Conservation (phyloP, 92 coral and sea anemone genomes). For the Siderastrea radians region DNA sequence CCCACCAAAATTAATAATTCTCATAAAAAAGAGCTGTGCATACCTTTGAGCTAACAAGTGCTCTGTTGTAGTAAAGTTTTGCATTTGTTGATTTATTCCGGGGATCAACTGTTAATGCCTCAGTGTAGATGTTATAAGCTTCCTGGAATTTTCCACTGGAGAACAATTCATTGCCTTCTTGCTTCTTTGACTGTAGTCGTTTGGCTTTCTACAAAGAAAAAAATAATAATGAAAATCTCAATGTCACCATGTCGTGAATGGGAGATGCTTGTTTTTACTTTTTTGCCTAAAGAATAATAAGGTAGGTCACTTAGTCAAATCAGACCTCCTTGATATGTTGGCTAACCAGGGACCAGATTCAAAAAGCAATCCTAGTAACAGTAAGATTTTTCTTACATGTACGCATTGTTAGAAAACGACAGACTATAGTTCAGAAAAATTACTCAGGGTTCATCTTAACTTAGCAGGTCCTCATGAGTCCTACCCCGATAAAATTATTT, state of each 20-base stretch:
- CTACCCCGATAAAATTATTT: too few relatives aligned
- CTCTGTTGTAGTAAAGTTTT: slow-evolving; percentile 95
- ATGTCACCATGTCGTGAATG: neutral
- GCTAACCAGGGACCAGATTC: too few relatives aligned
- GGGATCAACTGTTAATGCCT: slow-evolving; percentile 93
- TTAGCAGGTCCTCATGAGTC: too few relatives aligned
- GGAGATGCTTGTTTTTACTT: too few relatives aligned
- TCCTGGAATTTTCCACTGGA: slow-evolving; percentile 79
- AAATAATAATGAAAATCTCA: neutral
- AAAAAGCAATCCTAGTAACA: too few relatives aligned
- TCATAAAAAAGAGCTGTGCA: neutral
- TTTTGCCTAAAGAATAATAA: too few relatives aligned
- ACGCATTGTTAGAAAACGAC: too few relatives aligned
- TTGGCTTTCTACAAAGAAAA: slow-evolving; percentile 88
- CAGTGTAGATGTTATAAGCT: slow-evolving; percentile 89
- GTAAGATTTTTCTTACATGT: too few relatives aligned
- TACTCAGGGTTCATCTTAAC: too few relatives aligned
- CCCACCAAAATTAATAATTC: neutral
- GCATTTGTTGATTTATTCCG: slow-evolving; percentile 91
- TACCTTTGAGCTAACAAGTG: slow-evolving; percentile 92
- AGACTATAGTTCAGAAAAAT: too few relatives aligned
- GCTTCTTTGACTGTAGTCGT: slow-evolving; percentile 85
- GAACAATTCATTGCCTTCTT: slow-evolving; percentile 93
- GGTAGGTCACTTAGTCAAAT: too few relatives aligned
- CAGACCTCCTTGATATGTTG: too few relatives aligned